A percentile compares a stretch with the other conserved stretches of the same genome.
Conservation (phyloP, 2,888 invertebrate species). For the Napeogenes sylphis region DNA sequence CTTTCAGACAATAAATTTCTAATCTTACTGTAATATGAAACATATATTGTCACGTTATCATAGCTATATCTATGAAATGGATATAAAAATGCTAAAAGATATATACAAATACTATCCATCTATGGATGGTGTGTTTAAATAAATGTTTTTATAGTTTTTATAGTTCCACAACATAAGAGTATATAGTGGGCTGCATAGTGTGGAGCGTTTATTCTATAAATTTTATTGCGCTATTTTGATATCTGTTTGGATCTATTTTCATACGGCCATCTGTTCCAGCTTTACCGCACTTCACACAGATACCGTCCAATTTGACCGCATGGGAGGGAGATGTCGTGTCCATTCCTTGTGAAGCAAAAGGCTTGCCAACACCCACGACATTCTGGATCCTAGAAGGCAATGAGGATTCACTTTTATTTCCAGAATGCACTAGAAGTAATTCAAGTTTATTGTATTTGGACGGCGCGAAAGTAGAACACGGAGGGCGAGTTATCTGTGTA, state of each 20-base stretch:
- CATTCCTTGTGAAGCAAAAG: slow-evolving; percentile 94
- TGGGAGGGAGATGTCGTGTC: slow-evolving; percentile 91
- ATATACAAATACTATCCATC: no score
- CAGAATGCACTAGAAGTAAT: slow-evolving; percentile 73
- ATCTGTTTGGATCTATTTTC: slow-evolving; percentile 60
- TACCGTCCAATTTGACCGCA: slow-evolving; percentile 92
- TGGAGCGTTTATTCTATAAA: slow-evolving; percentile 43
- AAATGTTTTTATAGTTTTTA: neutral
- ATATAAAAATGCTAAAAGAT: no score
- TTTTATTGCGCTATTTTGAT: slow-evolving; percentile 66
- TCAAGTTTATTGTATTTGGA: slow-evolving; percentile 70
- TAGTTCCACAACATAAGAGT: neutral
- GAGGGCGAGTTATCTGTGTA: slow-evolving; percentile 71
- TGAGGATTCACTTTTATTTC: slow-evolving; percentile 80
- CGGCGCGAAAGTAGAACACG: slow-evolving; percentile 64
- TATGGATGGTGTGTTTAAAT: no score
- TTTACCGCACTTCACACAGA: slow-evolving; percentile 90
- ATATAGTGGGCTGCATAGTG: slow-evolving; percentile 17
- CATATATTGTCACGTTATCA: no score
- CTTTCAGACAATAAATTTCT: no score
- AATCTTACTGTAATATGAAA: no score
- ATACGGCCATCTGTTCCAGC: slow-evolving; percentile 82
- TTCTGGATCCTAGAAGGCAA: slow-evolving; percentile 97
- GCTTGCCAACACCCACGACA: slow-evolving; percentile 94
- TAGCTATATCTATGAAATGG: no score